Percentiles rank a stretch among this genome's conserved stretches.
These are phyloP conservation scores for Thamnophis sirtalis DNA, from an alignment of 2,113 vertebrate genomes.

Conservation along the genomic window DNA sequence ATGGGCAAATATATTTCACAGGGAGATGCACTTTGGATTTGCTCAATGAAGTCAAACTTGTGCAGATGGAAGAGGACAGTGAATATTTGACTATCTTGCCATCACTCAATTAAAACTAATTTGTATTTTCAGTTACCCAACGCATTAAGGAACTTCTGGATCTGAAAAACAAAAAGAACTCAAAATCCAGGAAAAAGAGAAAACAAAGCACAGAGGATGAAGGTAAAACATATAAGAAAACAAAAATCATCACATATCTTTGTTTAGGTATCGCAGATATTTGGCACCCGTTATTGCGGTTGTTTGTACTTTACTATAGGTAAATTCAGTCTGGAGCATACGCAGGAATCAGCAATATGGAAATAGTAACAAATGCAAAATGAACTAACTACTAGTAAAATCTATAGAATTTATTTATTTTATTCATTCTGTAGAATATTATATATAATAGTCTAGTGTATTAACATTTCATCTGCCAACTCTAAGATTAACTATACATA, in stretches of 20 bases:
- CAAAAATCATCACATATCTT: neutral
- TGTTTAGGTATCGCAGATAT: neutral
- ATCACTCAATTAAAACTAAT: conserved; percentile 17
- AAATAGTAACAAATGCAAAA: neutral
- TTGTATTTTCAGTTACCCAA: conserved; percentile 73
- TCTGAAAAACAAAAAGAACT: conserved; percentile 85
- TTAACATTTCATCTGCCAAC: neutral
- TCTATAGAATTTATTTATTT: neutral
- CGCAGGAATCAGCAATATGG: neutral
- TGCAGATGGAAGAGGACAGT: neutral
- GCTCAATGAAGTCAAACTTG: neutral
- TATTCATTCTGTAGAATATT: neutral
- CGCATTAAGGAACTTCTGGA: conserved; percentile 85
- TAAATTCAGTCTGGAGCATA: neutral
- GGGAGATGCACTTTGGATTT: neutral
- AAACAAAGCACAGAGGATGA: conserved; percentile 86
- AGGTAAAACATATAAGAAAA: conserved; percentile 55
- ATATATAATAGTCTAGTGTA: neutral
- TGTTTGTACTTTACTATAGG: neutral
- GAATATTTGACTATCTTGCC: neutral
- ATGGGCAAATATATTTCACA: neutral
- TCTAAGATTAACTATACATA: neutral
- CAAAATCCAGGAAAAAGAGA: conserved; percentile 89
- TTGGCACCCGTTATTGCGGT: neutral
- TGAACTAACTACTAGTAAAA: neutral